These are phyloP conservation scores for Ciconia stormi DNA, from an alignment of 2,113 vertebrate species.

Conservation along the genomic window DNA sequence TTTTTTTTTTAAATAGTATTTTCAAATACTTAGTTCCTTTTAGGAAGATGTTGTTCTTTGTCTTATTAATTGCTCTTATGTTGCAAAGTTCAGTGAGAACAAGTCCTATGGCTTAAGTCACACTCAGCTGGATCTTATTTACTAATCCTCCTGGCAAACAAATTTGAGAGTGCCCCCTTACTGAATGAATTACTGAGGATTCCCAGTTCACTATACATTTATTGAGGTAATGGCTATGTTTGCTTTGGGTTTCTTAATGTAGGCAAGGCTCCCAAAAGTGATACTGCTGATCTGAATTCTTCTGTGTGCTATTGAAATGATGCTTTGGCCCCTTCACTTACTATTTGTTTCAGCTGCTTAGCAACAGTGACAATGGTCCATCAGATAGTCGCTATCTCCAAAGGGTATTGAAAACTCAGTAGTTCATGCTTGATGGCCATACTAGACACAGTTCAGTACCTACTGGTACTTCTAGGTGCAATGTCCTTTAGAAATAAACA, in stretches of 20 bases:
- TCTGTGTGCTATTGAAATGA: background rate
- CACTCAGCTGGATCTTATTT: slow-evolving; percentile 10
- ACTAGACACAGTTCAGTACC: background rate
- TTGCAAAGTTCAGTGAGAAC: background rate
- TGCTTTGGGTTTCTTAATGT: background rate
- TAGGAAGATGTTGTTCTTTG: background rate
- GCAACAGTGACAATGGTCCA: background rate
- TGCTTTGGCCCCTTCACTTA: background rate
- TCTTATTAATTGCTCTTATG: background rate
- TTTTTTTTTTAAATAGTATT: background rate
- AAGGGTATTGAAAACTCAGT: background rate
- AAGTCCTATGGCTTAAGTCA: background rate
- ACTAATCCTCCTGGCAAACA: background rate
- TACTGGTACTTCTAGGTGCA: background rate
- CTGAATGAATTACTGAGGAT: background rate
- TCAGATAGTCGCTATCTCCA: fast-evolving
- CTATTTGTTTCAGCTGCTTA: background rate
- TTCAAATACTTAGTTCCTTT: background rate
- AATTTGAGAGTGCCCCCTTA: background rate
- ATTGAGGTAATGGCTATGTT: background rate
- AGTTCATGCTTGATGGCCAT: background rate
- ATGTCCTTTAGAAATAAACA: background rate
- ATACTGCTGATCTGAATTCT: background rate
- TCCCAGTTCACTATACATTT: background rate
- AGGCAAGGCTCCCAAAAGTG: background rate